phyloP scores from a whole-genome alignment of 1,140 invertebrate genomes.

The Conus betulinus region DNA sequence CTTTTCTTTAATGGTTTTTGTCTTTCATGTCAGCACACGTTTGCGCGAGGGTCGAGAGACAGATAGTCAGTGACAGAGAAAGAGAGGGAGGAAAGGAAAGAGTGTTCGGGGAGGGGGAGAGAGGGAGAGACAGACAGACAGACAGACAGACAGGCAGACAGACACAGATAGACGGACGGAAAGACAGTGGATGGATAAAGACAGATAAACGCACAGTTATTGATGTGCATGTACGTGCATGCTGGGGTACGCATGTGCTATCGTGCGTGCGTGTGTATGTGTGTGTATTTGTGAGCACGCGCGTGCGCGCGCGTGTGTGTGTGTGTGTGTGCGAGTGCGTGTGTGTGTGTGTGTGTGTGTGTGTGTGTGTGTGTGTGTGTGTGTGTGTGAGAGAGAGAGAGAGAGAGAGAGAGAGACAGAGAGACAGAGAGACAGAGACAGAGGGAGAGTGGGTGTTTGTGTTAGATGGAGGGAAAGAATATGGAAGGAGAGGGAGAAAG shows the following conservation, averaged over 20 bases:
- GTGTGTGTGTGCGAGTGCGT: slow-evolving; percentile 28
- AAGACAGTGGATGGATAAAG: background rate
- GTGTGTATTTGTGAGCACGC: slow-evolving; percentile 46
- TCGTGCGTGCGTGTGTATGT: too few relatives aligned
- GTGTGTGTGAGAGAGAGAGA: background rate
- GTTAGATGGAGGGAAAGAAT: slow-evolving; percentile 26
- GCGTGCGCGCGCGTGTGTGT: slow-evolving; percentile 40
- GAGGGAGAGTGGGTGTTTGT: background rate
- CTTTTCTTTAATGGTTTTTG: too few relatives aligned
- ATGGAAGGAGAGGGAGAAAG: background rate
- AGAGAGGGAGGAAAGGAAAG: too few relatives aligned
- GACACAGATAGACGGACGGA: slow-evolving; percentile 41
- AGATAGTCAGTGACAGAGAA: too few relatives aligned
- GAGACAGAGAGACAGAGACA: background rate
- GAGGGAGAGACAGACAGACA: background rate
- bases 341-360: too few relatives aligned
- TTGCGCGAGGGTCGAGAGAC: too few relatives aligned
- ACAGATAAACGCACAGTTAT: background rate
- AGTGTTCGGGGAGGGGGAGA: too few relatives aligned
- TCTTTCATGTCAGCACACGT: too few relatives aligned
- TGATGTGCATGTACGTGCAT: too few relatives aligned
- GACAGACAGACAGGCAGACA: slow-evolving; percentile 27
- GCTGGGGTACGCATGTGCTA: too few relatives aligned
- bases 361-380: too few relatives aligned
- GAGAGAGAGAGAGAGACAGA: slow-evolving; percentile 12